phyloP scores from a whole-genome alignment of 2,113 vertebrate species.

The Chroicocephalus ridibundus region DNA sequence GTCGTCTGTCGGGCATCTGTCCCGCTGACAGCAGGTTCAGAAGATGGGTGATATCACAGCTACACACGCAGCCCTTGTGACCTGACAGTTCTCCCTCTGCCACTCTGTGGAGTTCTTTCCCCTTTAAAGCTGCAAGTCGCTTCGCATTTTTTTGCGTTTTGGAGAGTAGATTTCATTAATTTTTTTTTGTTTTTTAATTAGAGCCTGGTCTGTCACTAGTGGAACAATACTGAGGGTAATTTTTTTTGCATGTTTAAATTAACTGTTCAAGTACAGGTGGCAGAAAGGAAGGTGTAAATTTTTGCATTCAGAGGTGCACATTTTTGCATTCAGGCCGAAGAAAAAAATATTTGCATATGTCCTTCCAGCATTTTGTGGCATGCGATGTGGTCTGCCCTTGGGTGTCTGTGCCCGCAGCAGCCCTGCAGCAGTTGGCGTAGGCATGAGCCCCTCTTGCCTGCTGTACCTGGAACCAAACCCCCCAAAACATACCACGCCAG shows the following conservation, averaged over 20 bases:
- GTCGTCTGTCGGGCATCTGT: neutral
- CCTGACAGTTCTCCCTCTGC: neutral
- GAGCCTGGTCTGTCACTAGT: neutral
- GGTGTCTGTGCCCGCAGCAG: neutral
- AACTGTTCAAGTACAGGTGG: neutral
- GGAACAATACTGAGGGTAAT: neutral
- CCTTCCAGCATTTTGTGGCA: neutral
- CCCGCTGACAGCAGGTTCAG: neutral
- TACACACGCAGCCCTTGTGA: neutral
- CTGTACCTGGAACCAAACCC: neutral
- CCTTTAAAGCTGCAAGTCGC: neutral
- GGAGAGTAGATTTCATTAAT: neutral
- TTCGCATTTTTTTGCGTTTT: neutral
- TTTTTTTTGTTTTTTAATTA: neutral
- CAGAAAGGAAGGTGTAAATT: neutral
- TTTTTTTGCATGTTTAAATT: neutral
- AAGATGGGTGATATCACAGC: neutral
- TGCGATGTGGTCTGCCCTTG: neutral
- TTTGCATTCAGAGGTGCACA: neutral
- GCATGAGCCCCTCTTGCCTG: neutral
- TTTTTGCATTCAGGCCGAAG: neutral
- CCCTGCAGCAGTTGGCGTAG: neutral
- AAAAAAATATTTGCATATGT: neutral
- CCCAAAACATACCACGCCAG: neutral
- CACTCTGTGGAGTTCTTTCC: neutral